Base-by-base conservation (phyloP, 2,888 invertebrate genomes). In the Brachyptera putata region DNA sequence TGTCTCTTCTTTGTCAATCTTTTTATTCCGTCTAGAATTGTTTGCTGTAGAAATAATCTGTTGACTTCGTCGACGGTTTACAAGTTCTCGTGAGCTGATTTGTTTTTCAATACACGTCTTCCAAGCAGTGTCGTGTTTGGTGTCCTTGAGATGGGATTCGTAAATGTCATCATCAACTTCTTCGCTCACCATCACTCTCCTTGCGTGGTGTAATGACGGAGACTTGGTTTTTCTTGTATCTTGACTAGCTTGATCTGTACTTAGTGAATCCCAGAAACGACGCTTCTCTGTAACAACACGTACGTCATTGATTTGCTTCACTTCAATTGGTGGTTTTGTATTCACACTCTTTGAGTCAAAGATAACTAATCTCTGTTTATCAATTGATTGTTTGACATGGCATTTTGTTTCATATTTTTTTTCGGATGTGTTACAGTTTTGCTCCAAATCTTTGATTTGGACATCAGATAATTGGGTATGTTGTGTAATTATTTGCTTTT, bases 1-100 rank as follows among this genome's bases (percentile, higher is more conserved):
- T 66, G 77, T 78, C 64, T 77, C 58, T 22, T 53, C 61, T 7
- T 25, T n/a, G 21, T 58, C 53, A 11, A 25, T 39, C 21, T 24
- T 37, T 24, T 53, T 24, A 16, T 43, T 11, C 21, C 43, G 43
- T 18, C 11, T n/a, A 37, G 43, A 11, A 18, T 11, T 5, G 43
- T 21, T 18, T 3, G 14, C 39, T n/a, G 4, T 21, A 5, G 43
- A 43, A 18, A 43, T 43, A 3, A 43, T 43, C 18, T 43, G 43
- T 43, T 43, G 43, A 21, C 43, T 43, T 43, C 43, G 14, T 43
- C 43, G 14, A 2, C 21, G 43, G 18, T 43, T 43, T 2, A 43
- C 43, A 5, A 43, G 18, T 11, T 43, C 43, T 16, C 43, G 16
- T 43, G 43, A 43, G 3, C 18, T 18, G 18, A 43, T 16, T n/a